Percentiles rank a stretch among this genome's conserved stretches.
Evolutionary conservation across 2,797 vertebrate species (phyloP).

Genomic region (Lepilemur septentrionalis): DNA sequence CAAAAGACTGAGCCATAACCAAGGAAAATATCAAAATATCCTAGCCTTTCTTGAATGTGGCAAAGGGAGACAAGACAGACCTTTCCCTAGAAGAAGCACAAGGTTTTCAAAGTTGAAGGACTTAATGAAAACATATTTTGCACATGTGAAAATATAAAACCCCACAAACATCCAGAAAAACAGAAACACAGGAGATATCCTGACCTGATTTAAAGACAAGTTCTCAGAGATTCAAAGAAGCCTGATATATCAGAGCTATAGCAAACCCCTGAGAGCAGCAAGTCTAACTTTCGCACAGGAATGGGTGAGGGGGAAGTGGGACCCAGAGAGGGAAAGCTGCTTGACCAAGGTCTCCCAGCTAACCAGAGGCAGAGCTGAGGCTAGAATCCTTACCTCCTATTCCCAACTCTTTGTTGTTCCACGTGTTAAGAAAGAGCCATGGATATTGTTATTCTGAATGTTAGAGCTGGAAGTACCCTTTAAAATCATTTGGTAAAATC

Average conservation of each 20-base stretch:
- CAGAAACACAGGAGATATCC: neutral
- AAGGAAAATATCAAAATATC: conserved; percentile 2
- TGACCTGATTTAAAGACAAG: neutral
- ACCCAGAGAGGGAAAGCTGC: neutral
- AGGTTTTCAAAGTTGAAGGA: neutral
- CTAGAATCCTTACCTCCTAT: neutral
- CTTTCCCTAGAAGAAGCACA: neutral
- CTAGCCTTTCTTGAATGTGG: neutral
- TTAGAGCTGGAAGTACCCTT: neutral
- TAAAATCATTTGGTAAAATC: neutral
- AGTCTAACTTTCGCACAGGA: neutral
- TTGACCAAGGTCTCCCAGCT: neutral
- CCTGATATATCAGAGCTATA: neutral
- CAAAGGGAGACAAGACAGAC: neutral
- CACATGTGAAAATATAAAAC: neutral
- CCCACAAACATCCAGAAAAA: neutral
- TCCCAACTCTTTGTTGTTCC: neutral
- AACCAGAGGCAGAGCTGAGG: neutral
- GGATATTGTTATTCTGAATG: neutral
- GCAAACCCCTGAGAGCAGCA: neutral
- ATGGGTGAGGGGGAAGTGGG: neutral
- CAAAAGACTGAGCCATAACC: neutral
- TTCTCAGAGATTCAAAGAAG: neutral
- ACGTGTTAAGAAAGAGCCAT: neutral
- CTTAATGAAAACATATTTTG: neutral